Base-by-base conservation (phyloP, 2,797 vertebrate species). In the Acanthurus tractus region DNA sequence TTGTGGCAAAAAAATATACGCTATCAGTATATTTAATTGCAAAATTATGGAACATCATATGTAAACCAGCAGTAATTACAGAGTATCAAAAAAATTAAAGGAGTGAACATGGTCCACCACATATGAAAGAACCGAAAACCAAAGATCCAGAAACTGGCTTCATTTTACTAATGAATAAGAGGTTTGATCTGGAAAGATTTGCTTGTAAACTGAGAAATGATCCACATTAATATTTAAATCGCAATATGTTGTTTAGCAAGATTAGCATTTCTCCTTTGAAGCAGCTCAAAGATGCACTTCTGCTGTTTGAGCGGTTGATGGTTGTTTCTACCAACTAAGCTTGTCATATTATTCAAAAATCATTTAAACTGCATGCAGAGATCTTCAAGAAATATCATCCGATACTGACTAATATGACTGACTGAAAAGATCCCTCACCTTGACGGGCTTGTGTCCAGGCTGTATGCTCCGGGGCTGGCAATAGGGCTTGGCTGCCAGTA, bases 401-500 rank as follows among this genome's bases (percentile, higher is more conserved):
- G 48, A 45, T 57, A 44, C 44, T 50, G 25, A 40, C 8, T 34
- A 34, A 34, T 34, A 34, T 34, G 29, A 34, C 29, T 34, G 29
- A 52, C 13, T 56, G 14, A 70, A 36, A 6, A 11, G 17, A 38
- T 18, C 7, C 9, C 95, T 91, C 95, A 98, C 98, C 97, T 97
- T 98, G 54, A 97, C 93, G 22, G 95, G 93, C 91, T 97, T 98
- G 86, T 97, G 94, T 88, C 96, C 93, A 22, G 96, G 84, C 64
- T 95, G 95, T 3, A 93, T 94, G 81, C 69, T 95, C 91, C 91
- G 95, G 80, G 97, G 97, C 82, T 97, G 97, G 78, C 96, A 93
- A 91, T 98, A 99, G 92, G 98, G 98, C 92, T 97, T 98, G 73
- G 98, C 96, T 14, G 95, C 96, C 90, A 99, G 94, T 91, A 99